Percentiles rank a stretch among this genome's conserved stretches.
phyloP scores from a whole-genome alignment of 2,113 vertebrate species.

The Python bivittatus region DNA sequence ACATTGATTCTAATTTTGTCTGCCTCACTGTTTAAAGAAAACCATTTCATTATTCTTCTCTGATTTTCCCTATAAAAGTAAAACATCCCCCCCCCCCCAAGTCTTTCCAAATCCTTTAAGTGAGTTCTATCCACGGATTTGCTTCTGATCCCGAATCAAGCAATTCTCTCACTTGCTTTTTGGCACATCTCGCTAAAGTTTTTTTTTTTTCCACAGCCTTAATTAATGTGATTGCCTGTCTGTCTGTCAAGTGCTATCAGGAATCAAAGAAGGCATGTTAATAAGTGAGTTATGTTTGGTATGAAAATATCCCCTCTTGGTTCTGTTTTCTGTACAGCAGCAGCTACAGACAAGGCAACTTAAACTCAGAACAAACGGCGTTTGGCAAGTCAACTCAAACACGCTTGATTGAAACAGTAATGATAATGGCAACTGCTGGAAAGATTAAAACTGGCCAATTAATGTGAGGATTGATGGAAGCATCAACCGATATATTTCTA shows the following conservation, averaged over 20 bases:
- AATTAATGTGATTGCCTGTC: constrained; percentile 55
- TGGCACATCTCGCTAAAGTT: constrained; percentile 35
- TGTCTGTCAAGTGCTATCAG: constrained; percentile 52
- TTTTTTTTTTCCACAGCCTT: constrained; percentile 20
- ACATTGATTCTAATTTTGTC: too few species aligned
- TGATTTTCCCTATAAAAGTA: background rate
- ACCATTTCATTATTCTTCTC: background rate
- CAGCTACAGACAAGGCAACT: constrained; percentile 37
- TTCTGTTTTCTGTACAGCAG: constrained; percentile 48
- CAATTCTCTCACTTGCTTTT: constrained; percentile 58
- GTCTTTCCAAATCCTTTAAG: constrained; percentile 26
- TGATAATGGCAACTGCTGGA: background rate
- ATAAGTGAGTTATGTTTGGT: constrained; percentile 56
- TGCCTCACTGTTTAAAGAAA: background rate
- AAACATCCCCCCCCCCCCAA: fast-evolving
- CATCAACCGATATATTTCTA: background rate
- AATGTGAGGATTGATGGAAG: background rate
- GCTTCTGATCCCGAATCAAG: background rate
- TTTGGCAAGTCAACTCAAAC: background rate
- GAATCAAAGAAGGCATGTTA: constrained; percentile 60
- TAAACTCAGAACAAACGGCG: constrained; percentile 34
- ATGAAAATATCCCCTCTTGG: constrained; percentile 38
- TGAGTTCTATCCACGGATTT: constrained; percentile 47
- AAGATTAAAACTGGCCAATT: background rate
- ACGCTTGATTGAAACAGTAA: background rate